Evolutionary conservation across 2,888 invertebrate species (phyloP), one percentile per base, ranked within the genome.

Genomic region (Drosophila parthenogenetica): DNA sequence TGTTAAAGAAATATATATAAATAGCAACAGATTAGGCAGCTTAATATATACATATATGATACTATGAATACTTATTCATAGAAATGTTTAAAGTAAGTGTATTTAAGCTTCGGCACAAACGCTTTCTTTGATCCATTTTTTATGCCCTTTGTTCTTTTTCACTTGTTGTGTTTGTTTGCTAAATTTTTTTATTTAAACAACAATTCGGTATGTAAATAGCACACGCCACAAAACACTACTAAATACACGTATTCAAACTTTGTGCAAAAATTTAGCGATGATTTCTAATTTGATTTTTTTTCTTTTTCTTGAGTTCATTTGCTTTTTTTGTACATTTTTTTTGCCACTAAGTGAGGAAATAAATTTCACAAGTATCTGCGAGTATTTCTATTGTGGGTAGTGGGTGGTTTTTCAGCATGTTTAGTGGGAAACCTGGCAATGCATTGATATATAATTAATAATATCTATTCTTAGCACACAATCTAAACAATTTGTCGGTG

Each of bases 401-500:
- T 73, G 57, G 42, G 67, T 73, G 54, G 39, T 43, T 51, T 35
- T 42, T 68, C 43, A 64, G 61, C 40, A 66, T 76, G 72, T 67
- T 84, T 87, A 81, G 69, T 71, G 78, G 70, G 72, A 87, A 81
- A 75, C 29, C 50, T 48, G 54, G 67, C 68, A 67, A 70, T 73
- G 65, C 73, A 69, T 69, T 73, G 78, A 63, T 65, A 73, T 65
- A 73, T 71, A 81, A 84, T 82, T 77, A 81, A 82, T 81, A 82
- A 73, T 84, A 65, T 66, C 73, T 84, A 73, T 82, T 84, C 84
- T 69, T 50, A 71, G 82, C 84, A 84, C 19, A 57, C 17, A 73
- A 69, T 60, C 66, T 73, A 81, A 87, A 78, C 84, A 81, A 71
- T 25, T 29, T 69, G 71, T 43, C 61, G 59, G 57, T 77, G 64